A percentile compares a stretch with the other conserved stretches of the same genome.
Conservation (phyloP, 2,888 invertebrate species). For the Epistrophe eligans region DNA sequence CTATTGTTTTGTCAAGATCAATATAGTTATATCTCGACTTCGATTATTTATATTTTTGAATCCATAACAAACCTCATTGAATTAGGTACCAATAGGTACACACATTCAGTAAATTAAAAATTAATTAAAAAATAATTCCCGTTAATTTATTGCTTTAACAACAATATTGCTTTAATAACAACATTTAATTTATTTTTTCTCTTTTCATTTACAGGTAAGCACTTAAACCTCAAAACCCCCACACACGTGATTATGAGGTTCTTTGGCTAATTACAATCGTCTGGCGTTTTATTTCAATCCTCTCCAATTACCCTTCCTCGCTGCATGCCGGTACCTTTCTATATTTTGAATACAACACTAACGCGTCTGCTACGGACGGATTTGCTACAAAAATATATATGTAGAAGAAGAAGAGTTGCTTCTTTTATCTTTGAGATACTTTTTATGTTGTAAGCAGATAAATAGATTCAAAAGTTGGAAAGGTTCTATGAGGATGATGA, state of each 20-base stretch:
- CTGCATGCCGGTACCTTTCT: too few relatives aligned
- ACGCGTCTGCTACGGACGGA: slow-evolving; percentile 3
- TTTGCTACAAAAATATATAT: slow-evolving; percentile 7
- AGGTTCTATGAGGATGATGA: background rate
- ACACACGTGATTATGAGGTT: slow-evolving; percentile 51
- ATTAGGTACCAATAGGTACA: too few relatives aligned
- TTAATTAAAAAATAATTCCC: slow-evolving; percentile 11
- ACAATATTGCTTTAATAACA: slow-evolving; percentile 50
- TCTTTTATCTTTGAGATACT: slow-evolving; percentile 46
- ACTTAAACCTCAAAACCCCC: background rate
- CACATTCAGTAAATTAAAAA: background rate
- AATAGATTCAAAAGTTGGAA: slow-evolving; percentile 3
- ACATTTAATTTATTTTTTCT: slow-evolving; percentile 29
- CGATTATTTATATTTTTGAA: background rate
- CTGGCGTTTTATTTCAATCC: slow-evolving; percentile 2
- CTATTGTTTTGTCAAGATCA: too few relatives aligned
- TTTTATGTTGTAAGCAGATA: slow-evolving; percentile 28
- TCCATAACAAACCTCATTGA: background rate
- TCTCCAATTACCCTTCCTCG: background rate
- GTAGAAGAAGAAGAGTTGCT: background rate
- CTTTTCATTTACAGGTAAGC: slow-evolving; percentile 58
- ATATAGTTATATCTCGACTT: background rate
- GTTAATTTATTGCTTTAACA: slow-evolving; percentile 59
- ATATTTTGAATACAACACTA: background rate
- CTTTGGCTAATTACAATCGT: slow-evolving; percentile 58